Conservation (phyloP, 2,888 invertebrate genomes). For the Scaptomyza caliginosa region DNA sequence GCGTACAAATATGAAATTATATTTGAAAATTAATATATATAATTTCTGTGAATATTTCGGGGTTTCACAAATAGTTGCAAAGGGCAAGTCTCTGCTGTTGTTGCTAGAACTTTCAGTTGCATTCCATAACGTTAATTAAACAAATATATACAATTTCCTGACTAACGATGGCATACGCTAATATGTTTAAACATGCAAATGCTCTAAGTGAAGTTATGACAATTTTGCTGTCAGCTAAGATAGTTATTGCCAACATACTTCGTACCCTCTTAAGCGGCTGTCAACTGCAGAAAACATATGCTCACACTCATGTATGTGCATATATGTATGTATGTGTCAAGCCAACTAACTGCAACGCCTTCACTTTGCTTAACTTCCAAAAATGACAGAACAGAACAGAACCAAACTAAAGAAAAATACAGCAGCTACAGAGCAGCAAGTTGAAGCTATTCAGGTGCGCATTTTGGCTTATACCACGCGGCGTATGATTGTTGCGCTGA, state of each 20-base stretch:
- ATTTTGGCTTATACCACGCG: constrained; percentile 10
- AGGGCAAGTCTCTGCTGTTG: background rate
- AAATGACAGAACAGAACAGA: constrained; percentile 34
- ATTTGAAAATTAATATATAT: background rate
- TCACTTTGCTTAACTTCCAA: constrained; percentile 37
- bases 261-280: constrained; percentile 52
- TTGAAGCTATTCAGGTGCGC: constrained; percentile 9
- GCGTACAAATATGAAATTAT: background rate
- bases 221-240: constrained; percentile 26
- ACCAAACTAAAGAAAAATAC: constrained; percentile 8
- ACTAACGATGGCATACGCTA: too few relatives aligned
- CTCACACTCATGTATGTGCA: background rate
- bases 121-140: background rate
- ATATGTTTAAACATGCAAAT: constrained; percentile 6
- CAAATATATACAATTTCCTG: background rate
- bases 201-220: constrained; percentile 34
- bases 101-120: background rate
- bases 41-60: background rate
- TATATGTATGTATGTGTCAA: constrained; percentile 21
- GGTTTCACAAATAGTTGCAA: background rate
- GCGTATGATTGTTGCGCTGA: constrained; percentile 54
- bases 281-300: constrained; percentile 34
- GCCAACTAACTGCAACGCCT: constrained; percentile 23
- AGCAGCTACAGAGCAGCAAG: background rate
- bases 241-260: constrained; percentile 41